These are phyloP conservation scores for Pygmarrhopalites habei DNA, from an alignment of 1,140 invertebrate genomes.

Conservation along the genomic window DNA sequence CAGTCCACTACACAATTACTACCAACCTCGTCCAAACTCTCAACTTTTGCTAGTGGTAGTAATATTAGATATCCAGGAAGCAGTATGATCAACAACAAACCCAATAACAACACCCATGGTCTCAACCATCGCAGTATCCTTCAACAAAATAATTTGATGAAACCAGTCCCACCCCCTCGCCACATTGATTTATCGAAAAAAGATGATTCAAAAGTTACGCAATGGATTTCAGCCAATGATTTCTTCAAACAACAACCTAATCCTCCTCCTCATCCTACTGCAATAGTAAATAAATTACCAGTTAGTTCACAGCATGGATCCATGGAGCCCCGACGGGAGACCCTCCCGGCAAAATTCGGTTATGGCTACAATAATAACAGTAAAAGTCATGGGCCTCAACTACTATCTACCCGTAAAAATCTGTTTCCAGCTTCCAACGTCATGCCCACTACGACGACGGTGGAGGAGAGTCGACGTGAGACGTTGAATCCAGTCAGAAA, in stretches of 20 bases:
- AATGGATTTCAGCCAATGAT: not conserved
- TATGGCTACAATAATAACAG: not conserved
- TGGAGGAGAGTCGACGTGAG: not conserved
- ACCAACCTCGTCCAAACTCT: too few species aligned
- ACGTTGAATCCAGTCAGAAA: not conserved
- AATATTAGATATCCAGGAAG: too few species aligned
- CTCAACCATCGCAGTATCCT: too few species aligned
- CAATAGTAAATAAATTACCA: not conserved
- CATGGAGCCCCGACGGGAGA: not conserved
- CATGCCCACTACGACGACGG: not conserved
- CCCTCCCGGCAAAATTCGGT: not conserved
- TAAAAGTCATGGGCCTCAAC: too few species aligned
- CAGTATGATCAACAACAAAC: too few species aligned
- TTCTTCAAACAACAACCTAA: not conserved
- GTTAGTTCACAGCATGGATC: not conserved
- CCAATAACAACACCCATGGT: too few species aligned
- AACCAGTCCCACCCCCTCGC: too few species aligned
- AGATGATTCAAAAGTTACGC: not conserved
- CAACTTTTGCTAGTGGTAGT: not conserved
- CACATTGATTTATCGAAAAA: too few species aligned
- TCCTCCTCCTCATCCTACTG: not conserved
- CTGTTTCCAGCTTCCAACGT: not conserved
- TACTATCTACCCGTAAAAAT: too few species aligned
- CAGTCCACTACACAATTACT: too few species aligned
- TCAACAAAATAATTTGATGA: too few species aligned